A percentile compares a stretch with the other conserved stretches of the same genome.
Evolutionary conservation across 2,113 vertebrate species (phyloP).

Genomic region (Sterna hirundo): DNA sequence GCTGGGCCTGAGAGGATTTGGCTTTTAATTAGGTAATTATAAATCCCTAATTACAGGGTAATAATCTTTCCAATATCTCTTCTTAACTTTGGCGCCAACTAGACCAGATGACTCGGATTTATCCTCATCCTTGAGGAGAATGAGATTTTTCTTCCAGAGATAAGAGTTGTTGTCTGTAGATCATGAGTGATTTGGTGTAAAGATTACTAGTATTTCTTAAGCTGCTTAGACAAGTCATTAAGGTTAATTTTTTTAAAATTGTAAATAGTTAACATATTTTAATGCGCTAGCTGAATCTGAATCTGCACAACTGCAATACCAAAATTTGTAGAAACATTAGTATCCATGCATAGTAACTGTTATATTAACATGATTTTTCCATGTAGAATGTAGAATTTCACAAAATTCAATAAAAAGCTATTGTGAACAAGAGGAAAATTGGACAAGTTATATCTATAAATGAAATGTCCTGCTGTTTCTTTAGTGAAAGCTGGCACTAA

Average conservation of each 20-base stretch:
- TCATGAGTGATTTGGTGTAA: slow-evolving; percentile 1
- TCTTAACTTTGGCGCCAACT: slow-evolving; percentile 69
- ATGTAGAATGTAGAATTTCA: not conserved
- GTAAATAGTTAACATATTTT: not conserved
- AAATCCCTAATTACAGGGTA: slow-evolving; percentile 80
- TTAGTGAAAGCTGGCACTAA: not conserved
- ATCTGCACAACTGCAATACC: not conserved
- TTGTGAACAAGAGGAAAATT: slow-evolving; percentile 1
- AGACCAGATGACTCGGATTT: slow-evolving; percentile 60
- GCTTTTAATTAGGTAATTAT: slow-evolving; percentile 84
- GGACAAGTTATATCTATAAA: not conserved
- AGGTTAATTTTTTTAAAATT: not conserved
- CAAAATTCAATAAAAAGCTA: not conserved
- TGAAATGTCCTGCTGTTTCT: not conserved
- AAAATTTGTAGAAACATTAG: not conserved
- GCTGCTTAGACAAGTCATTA: not conserved
- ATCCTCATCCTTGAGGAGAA: slow-evolving; percentile 48
- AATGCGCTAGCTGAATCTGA: not conserved
- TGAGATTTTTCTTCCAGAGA: slow-evolving; percentile 51
- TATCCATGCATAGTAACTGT: not conserved
- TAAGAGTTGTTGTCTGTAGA: slow-evolving; percentile 32
- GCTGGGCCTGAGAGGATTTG: slow-evolving; percentile 73
- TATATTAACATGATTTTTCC: not conserved
- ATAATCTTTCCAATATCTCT: slow-evolving; percentile 77
- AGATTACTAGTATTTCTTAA: slow-evolving; percentile 32